Conservation (phyloP, 2,113 vertebrate species). For the Nanorana parkeri region DNA sequence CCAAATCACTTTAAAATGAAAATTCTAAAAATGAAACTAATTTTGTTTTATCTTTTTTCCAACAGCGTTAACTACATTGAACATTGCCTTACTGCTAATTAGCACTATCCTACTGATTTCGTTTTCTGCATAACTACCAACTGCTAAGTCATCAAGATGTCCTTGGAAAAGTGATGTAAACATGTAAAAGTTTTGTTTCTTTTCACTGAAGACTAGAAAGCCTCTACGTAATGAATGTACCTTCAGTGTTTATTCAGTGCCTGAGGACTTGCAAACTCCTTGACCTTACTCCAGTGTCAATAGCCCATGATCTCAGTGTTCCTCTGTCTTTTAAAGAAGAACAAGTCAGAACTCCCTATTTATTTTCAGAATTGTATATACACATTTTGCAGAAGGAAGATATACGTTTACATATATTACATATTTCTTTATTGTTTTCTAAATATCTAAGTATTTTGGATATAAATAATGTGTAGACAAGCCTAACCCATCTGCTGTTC, state of each 20-base stretch:
- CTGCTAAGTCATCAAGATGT: conserved; percentile 8
- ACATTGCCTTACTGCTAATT: conserved; percentile 56
- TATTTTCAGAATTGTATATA: not conserved
- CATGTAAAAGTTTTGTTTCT: not conserved
- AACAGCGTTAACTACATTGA: conserved; percentile 37
- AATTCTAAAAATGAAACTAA: not conserved
- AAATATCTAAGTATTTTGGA: too few species aligned
- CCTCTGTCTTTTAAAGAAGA: too few species aligned
- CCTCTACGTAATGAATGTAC: not conserved
- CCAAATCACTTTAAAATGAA: conserved; percentile 9
- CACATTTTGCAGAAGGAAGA: not conserved
- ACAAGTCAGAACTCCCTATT: not conserved
- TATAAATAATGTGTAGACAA: too few species aligned
- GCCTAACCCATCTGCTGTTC: too few species aligned
- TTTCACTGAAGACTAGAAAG: not conserved
- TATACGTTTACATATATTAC: conserved; percentile 9
- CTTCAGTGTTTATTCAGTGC: not conserved
- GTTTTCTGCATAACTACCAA: conserved; percentile 37
- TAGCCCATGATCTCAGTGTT: not conserved
- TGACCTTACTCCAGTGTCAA: not conserved
- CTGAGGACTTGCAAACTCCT: not conserved
- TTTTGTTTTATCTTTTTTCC: conserved; percentile 7
- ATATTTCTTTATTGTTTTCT: not conserved
- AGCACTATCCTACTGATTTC: conserved; percentile 45
- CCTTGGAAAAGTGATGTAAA: conserved; percentile 35